Evolutionary conservation across 2,888 invertebrate species (phyloP).

Genomic region (Tetragonisca angustula): DNA sequence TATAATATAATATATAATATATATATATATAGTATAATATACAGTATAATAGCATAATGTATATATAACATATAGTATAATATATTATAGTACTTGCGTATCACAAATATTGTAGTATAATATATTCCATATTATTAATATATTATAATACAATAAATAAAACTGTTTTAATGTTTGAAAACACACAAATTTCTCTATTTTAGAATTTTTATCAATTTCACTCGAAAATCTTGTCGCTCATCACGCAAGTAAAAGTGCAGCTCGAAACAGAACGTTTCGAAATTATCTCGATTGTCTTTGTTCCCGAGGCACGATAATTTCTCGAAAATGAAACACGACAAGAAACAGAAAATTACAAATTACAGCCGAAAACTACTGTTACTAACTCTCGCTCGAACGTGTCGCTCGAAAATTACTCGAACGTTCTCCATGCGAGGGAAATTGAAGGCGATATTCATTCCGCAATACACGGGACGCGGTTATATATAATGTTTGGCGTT

Average conservation of each 20-base stretch:
- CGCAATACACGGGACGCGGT: not conserved
- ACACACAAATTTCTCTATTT: too few species aligned
- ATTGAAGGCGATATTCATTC: constrained; percentile 27
- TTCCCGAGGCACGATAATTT: not conserved
- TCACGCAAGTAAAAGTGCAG: not conserved
- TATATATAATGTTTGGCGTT: constrained; percentile 41
- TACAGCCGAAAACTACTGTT: not conserved
- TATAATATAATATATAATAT: too few species aligned
- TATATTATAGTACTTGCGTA: too few species aligned
- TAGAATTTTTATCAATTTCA: too few species aligned
- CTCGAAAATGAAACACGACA: too few species aligned
- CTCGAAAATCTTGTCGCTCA: not conserved
- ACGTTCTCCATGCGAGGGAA: not conserved
- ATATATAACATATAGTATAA: too few species aligned
- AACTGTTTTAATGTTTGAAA: too few species aligned
- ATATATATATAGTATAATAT: too few species aligned
- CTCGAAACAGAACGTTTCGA: not conserved
- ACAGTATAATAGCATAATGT: too few species aligned
- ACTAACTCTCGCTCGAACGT: not conserved
- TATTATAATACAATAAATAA: too few species aligned
- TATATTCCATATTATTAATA: too few species aligned
- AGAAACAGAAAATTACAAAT: not conserved
- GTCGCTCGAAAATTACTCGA: not conserved
- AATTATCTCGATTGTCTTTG: not conserved
- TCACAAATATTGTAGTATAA: too few species aligned